phyloP scores from a whole-genome alignment of 1,140 invertebrate genomes.

The Drosophila watanabei region DNA sequence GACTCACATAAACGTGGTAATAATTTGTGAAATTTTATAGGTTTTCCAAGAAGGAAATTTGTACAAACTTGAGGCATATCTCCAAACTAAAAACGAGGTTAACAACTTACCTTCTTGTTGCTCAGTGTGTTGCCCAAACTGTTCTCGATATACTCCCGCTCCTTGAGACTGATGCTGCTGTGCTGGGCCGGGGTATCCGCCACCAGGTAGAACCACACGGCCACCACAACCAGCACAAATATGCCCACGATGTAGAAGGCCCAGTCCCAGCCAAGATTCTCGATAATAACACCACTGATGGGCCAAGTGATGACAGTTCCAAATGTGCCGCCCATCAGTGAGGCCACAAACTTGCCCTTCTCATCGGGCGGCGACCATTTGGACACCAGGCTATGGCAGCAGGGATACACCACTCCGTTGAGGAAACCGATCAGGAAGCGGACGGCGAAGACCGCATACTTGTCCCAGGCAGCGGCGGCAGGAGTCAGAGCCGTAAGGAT shows the following conservation, averaged over 20 bases:
- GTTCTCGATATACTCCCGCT: slow-evolving; percentile 91
- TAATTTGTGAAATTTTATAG: neutral
- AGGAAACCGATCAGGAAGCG: slow-evolving; percentile 90
- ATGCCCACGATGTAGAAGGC: slow-evolving; percentile 91
- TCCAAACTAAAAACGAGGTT: neutral
- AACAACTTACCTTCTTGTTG: slow-evolving; percentile 68
- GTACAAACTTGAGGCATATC: neutral
- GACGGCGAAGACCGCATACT: slow-evolving; percentile 87
- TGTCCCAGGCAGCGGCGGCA: slow-evolving; percentile 88
- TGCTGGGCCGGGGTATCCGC: slow-evolving; percentile 91
- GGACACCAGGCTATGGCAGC: slow-evolving; percentile 90
- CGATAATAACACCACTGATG: slow-evolving; percentile 89
- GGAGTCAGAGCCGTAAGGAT: slow-evolving; percentile 90
- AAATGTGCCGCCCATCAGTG: slow-evolving; percentile 91
- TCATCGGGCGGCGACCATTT: slow-evolving; percentile 92
- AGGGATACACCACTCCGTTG: slow-evolving; percentile 90
- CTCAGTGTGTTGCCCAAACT: slow-evolving; percentile 86
- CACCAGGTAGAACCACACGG: slow-evolving; percentile 89
- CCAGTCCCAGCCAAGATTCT: slow-evolving; percentile 89
- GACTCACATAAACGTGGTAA: neutral
- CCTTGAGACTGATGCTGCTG: slow-evolving; percentile 91
- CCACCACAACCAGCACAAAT: slow-evolving; percentile 88
- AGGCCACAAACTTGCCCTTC: slow-evolving; percentile 91
- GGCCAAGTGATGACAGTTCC: slow-evolving; percentile 92
- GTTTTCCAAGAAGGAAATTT: neutral